These are phyloP conservation scores for Holocentrus rufus DNA, from an alignment of 2,797 vertebrate genomes.

Conservation along the genomic window DNA sequence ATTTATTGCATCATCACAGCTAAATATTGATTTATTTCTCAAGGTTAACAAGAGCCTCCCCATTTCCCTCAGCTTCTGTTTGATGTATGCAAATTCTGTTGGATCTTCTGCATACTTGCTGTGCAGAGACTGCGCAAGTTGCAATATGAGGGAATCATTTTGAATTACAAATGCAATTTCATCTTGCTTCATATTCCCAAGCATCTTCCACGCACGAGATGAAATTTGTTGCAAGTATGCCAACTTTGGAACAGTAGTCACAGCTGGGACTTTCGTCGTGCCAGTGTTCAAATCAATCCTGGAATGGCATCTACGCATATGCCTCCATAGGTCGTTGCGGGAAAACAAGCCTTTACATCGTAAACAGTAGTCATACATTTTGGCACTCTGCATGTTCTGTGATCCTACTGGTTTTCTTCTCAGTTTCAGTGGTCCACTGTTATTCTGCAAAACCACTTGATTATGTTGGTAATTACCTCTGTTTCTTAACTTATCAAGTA, in stretches of 20 bases:
- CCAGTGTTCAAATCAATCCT: background rate
- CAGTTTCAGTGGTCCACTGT: constrained; percentile 53
- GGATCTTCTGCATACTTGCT: background rate
- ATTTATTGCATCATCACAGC: constrained; percentile 56
- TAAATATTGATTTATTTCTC: constrained; percentile 37
- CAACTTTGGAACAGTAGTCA: constrained; percentile 35
- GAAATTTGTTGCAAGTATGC: constrained; percentile 28
- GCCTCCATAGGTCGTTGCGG: constrained; percentile 39
- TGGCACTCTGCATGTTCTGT: accelerated
- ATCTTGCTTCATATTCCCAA: constrained; percentile 53
- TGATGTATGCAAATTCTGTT: background rate
- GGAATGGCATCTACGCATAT: constrained; percentile 43
- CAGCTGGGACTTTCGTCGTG: constrained; percentile 26
- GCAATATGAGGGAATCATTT: constrained; percentile 54
- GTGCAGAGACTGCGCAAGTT: constrained; percentile 53
- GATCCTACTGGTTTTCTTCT: background rate
- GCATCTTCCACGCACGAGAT: constrained; percentile 36
- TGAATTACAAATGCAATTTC: constrained; percentile 31
- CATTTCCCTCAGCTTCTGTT: constrained; percentile 39
- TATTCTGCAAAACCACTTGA: constrained; percentile 44
- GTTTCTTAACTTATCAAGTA: constrained; percentile 49
- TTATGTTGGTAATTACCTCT: constrained; percentile 68
- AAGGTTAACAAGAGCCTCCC: constrained; percentile 56
- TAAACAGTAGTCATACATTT: constrained; percentile 39
- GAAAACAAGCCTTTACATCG: constrained; percentile 60